Evolutionary conservation across 2,888 invertebrate genomes (phyloP).

Genomic region (Syrphus vitripennis): DNA sequence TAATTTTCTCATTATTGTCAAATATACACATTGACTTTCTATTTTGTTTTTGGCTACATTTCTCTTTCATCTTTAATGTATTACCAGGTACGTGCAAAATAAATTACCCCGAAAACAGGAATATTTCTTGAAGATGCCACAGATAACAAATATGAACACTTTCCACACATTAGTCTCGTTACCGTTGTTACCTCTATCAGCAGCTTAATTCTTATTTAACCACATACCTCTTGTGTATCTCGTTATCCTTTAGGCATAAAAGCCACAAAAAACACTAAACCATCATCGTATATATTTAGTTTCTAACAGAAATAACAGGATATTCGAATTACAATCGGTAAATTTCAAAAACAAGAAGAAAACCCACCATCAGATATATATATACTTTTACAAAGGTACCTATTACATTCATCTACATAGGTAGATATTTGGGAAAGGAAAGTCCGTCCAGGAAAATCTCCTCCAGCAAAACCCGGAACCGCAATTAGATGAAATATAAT

Average conservation of each 20-base stretch:
- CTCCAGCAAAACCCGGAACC: conserved; percentile 52
- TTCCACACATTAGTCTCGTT: conserved; percentile 6
- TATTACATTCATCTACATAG: background rate
- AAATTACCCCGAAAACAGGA: background rate
- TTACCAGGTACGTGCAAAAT: no score
- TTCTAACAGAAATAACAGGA: conserved; percentile 44
- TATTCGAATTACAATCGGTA: conserved; percentile 66
- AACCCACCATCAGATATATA: background rate
- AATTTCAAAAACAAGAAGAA: conserved; percentile 37
- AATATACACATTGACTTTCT: no score
- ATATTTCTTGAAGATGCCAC: background rate
- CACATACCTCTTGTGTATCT: background rate
- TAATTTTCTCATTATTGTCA: no score
- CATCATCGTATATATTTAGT: background rate
- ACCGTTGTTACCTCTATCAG: background rate
- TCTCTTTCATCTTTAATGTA: no score
- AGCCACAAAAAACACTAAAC: background rate
- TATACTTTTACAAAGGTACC: background rate
- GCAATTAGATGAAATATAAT: conserved; percentile 71
- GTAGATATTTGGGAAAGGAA: background rate
- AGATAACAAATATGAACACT: background rate
- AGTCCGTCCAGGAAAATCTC: conserved; percentile 17
- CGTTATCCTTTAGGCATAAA: background rate
- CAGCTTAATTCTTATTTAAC: background rate
- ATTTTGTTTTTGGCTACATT: no score